These are phyloP conservation scores for Sorex maritimensis DNA, from an alignment of 2,797 vertebrate genomes.

Conservation along the genomic window DNA sequence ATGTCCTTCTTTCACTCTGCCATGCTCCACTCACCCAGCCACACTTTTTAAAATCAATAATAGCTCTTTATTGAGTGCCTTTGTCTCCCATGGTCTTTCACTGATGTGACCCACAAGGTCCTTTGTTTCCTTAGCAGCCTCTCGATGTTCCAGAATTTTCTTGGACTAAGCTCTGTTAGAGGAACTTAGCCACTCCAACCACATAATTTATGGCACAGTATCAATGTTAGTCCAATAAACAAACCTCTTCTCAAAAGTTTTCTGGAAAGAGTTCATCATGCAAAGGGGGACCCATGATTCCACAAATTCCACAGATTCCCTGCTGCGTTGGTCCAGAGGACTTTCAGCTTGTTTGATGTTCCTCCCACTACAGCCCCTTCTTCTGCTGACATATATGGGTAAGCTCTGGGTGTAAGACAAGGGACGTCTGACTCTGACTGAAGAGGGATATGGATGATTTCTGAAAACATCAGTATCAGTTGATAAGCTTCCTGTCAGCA, in stretches of 20 bases:
- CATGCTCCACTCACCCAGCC: constrained; percentile 13
- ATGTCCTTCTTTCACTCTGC: constrained; percentile 49
- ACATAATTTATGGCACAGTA: background rate
- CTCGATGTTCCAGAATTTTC: background rate
- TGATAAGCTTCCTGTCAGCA: background rate
- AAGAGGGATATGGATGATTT: constrained; percentile 2
- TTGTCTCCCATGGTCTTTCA: constrained; percentile 35
- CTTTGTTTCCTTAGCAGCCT: background rate
- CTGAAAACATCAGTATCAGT: constrained; percentile 8
- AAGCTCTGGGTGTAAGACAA: background rate
- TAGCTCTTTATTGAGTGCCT: constrained; percentile 22
- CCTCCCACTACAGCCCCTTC: background rate
- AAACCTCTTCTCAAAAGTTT: constrained; percentile 42
- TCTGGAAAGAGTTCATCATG: constrained; percentile 39
- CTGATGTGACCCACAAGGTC: constrained; percentile 36
- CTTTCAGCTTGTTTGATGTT: background rate
- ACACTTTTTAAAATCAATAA: constrained; percentile 76
- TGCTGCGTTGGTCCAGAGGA: background rate
- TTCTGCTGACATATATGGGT: background rate
- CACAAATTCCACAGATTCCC: background rate
- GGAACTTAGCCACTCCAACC: background rate
- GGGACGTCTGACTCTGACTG: background rate
- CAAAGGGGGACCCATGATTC: background rate
- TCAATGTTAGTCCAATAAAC: background rate
- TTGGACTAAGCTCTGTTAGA: background rate